A percentile compares a stretch with the other conserved stretches of the same genome.
Evolutionary conservation across 1,140 invertebrate genomes (phyloP).

Genomic region (Hylyphantes graminicola): DNA sequence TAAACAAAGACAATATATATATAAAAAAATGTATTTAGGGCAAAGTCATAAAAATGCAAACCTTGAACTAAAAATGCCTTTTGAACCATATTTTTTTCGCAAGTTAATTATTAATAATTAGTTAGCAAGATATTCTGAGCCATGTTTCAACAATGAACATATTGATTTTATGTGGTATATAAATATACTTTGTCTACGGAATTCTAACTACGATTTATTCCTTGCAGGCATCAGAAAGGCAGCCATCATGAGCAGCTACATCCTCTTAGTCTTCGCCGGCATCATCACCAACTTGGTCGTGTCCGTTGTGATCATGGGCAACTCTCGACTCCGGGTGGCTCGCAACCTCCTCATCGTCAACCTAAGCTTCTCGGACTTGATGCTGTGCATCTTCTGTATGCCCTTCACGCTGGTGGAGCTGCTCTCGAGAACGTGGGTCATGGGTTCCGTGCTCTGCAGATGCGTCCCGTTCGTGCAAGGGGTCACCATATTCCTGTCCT

Average conservation of each 20-base stretch:
- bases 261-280: conserved; percentile 31
- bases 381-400: conserved; percentile 73
- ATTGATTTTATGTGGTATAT: not conserved
- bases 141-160: no score
- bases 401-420: conserved; percentile 72
- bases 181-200: not conserved
- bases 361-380: conserved; percentile 73
- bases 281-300: conserved; percentile 41
- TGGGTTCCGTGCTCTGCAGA: conserved; percentile 72
- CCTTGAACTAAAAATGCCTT: no score
- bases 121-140: no score
- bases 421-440: conserved; percentile 66
- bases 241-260: conserved; percentile 35
- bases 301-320: conserved; percentile 40
- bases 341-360: conserved; percentile 68
- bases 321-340: conserved; percentile 19
- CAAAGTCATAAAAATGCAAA: no score
- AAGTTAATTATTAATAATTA: no score
- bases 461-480: conserved; percentile 73
- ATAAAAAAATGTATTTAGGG: no score
- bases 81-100: no score
- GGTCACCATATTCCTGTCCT: conserved; percentile 74
- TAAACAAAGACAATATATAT: no score
- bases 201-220: not conserved
- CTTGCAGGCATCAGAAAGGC: conserved; percentile 13